Evolutionary conservation across 2,888 invertebrate genomes (phyloP), one percentile per base, ranked within the genome.

Genomic region (Nomada lathburiana): DNA sequence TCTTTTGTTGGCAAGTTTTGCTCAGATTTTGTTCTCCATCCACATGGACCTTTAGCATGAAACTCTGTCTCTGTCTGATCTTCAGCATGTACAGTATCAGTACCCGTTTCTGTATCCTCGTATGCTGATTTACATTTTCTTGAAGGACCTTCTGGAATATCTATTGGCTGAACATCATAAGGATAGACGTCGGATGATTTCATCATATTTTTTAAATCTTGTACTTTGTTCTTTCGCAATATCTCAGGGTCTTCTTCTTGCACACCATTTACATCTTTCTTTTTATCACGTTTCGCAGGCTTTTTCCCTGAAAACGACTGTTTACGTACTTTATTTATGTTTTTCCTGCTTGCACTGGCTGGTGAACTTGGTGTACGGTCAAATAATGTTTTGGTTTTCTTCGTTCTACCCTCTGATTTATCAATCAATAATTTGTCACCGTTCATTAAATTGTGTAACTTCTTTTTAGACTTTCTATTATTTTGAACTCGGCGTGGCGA

Each of bases 11-110:
- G 88, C 5, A 92, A 73, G 9, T 86, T 80, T 52, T 91, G 84
- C 53, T 92, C 89, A 1, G 92, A 92, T 26, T 83, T 83, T 0
- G 90, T 90, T 64, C 76, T 81, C 83, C 89, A 90, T 2, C 90
- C 90, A 11, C 88, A 92, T 0, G 92, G 88, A 42, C 84, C 88
- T n/a, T 83, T 88, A 13, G 60, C 71, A 1, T 50, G 57, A 18
- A 69, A 47, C 26, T 47, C 47, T 0, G 4, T 7, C 2, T 26
- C 60, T 10, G 50, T 9, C 26, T 76, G 71, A 26, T 70, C 70
- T 5, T 36, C 42, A 7, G 0, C 1, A 9, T 55, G 16, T 23
- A 7, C 5, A 23, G 64, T 36, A 11, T 76, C 71, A 29, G 42
- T 47, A 23, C 20, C 23, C 2, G 70, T 13, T 53, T 78, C 55